Evolutionary conservation across 2,888 invertebrate species (phyloP), one percentile per base, ranked within the genome.

Genomic region (Corythucha ciliata): DNA sequence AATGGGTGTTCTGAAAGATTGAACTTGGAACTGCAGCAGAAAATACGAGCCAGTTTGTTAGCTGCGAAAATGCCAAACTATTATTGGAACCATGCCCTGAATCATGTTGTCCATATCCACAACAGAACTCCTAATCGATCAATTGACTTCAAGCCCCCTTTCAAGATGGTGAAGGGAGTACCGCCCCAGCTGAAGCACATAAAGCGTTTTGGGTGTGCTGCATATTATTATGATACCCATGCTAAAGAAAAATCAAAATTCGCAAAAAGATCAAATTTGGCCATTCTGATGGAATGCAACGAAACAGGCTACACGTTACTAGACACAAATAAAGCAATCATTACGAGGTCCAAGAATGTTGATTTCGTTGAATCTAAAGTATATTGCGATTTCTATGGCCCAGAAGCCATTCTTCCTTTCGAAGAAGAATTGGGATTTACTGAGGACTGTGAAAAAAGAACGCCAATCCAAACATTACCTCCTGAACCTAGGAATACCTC

Each of bases 41-140:
- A 32, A 10, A 21, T 46, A n/a, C 5, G 46, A 25, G 46, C 24
- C 6, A 46, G 14, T 34, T 21, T 46, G 4, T 7, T 46, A 10
- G 32, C 46, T 3, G 14, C 46, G 5, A 34, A 34, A 16, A 33
- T 46, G 4, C 46, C 46, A 12, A 5, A 16, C 21, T 4, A 21
- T 10, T 46, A 16, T 25, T 46, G 46, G 46, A 12, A 7, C 6
- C 24, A 22, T 34, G 46, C 46, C n/a, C 22, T 46, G 21, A 32
- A 34, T 20, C 8, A 46, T 33, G 18, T 22, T 16, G 32, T 46
- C 2, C 21, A 46, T 14, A 33, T 46, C 2, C 46, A 46, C 14
- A 46, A 46, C 24, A 10, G 46, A 21, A 46, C 46, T 20, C 46
- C 46, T 12, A 46, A 46, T 21, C 4, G 21, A 6, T 32, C 46